Base-by-base conservation (phyloP, 2,113 vertebrate genomes). In the Puntigrus tetrazona region DNA sequence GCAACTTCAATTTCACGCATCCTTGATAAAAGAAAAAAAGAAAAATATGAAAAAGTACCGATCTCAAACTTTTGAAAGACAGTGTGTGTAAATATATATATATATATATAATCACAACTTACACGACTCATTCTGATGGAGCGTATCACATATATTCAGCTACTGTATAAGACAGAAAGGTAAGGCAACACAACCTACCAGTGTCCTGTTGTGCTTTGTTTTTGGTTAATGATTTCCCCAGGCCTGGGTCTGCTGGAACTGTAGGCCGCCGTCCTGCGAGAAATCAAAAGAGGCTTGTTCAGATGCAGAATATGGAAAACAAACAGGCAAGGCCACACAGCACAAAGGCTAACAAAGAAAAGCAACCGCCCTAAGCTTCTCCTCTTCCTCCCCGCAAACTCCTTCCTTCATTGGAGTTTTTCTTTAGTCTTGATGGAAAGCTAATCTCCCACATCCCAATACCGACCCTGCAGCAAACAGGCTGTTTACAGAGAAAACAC, bases 161-260 rank as follows among this genome's bases (percentile, higher is more conserved):
- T 63, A 69, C 0, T 61, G 52, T 47, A 75, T 50, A 50, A 78
- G 29, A 81, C 36, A 31, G 65, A 79, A 9, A 75, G 74, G 16
- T 11, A 59, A 63, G 14, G 20, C 20, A 14, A 20, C 31, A 25
- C 3, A 79, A 90, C 94, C 82, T 92, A 94, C 93, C 93, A 47
- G 90, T 81, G 85, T 92, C 89, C 91, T 90, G 65, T n/a, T 85
- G 88, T 47, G 29, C 50, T 83, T 78, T 61, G 61, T 6, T 36
- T 74, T 75, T 50, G 43, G 88, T 91, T 92, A 92, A 91, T 88
- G 88, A 88, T 91, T 89, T 90, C 89, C 88, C 88, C 89, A 50
- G 87, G 82, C 88, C 88, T 90, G 82, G 85, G 86, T 25, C 67
- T 72, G 50, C 83, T 27, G 45, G 86, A 88, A 86, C 52, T 38